Evolutionary conservation across 2,113 vertebrate genomes (phyloP), one percentile per base, ranked within the genome.

Genomic region (Callaeas wilsoni): DNA sequence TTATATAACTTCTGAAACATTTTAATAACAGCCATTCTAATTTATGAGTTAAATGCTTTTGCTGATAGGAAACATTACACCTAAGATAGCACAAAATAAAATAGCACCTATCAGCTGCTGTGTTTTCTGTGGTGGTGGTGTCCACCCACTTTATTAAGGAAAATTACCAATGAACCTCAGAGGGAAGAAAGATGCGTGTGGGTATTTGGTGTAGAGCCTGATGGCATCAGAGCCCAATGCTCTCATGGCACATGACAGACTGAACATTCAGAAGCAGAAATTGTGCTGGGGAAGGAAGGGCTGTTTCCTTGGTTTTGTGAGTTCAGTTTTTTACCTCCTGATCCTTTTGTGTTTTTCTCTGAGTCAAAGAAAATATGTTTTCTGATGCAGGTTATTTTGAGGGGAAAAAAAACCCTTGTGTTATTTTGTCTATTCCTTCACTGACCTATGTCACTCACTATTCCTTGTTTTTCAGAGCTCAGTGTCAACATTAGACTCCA

Each of bases 21-120:
- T 49, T 94, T 88, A 87, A 37, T 73, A 62, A 65, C 32, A 80
- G 41, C 5, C 30, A 11, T 41, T 83, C 57, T 53, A 41, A 88
- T 57, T 90, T 35, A 53, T 22, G 20, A 65, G 50, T 82, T 76
- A 60, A 73, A 57, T 52, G 26, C 18, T 85, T 85, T 69, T 90
- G 57, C 37, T 71, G 30, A 50, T 46, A 53, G 63, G 75, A 88
- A 94, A 90, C 29, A 25, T 49, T 69, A 73, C 55, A 73, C 53
- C 46, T 87, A 84, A 57, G 50, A 53, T 4, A 87, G 30, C 23
- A 52, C 50, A 86, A 84, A 26, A 53, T 65, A 44, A 94, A 92
- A 83, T 80, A 94, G 41, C 76, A 92, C 50, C 35, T 88, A 56
- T 89, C 64, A 84, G 76, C 86, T 94, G 60, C 86, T 84, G 64